Conservation (phyloP, 2,797 vertebrate genomes). For the Tachyglossus aculeatus region DNA sequence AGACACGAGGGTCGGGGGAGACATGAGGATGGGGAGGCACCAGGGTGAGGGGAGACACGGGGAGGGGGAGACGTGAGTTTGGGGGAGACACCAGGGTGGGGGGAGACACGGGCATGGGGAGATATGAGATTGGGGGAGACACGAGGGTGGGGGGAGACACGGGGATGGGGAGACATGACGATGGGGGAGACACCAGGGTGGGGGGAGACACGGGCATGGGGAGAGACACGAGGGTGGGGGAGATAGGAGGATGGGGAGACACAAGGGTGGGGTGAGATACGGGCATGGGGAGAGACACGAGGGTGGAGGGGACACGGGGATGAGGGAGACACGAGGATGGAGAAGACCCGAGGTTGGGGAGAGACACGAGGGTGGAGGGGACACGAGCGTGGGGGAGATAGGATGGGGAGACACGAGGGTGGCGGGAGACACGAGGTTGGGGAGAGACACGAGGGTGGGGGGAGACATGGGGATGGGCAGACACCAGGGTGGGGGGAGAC, state of each 20-base stretch:
- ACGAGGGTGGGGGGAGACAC: too few relatives aligned
- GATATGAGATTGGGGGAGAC: neutral
- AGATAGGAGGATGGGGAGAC: too few relatives aligned
- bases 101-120: neutral
- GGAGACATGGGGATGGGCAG: too few relatives aligned
- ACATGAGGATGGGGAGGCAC: slow-evolving; percentile 1
- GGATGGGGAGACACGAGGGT: neutral
- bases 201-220: too few relatives aligned
- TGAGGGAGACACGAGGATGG: slow-evolving; percentile 12
- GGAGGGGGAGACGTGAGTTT: neutral
- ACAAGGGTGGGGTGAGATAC: neutral
- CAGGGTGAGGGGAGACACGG: slow-evolving; percentile 7
- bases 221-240: too few relatives aligned
- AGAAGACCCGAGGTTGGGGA: slow-evolving; percentile 10
- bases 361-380: neutral
- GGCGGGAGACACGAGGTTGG: neutral
- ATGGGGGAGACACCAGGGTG: slow-evolving; percentile 57
- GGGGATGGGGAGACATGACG: too few relatives aligned
- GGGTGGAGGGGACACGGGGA: too few relatives aligned
- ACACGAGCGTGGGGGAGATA: neutral
- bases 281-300: neutral
- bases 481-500: neutral
- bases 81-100: neutral
- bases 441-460: neutral
- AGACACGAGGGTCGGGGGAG: neutral